Evolutionary conservation across 1,140 invertebrate species (phyloP).

Genomic region (Hydropsyche tenuis): DNA sequence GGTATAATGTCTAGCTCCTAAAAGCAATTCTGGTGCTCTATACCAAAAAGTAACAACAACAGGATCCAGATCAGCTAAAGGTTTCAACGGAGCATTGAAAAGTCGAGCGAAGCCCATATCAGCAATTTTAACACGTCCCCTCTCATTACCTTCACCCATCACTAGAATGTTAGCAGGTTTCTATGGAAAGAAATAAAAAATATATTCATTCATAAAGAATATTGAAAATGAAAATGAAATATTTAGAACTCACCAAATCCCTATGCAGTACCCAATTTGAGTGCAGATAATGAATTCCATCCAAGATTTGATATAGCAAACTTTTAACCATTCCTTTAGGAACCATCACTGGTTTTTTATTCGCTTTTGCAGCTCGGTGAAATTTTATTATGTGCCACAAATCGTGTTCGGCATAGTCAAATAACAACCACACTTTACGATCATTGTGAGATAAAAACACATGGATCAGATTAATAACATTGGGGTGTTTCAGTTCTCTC

Average conservation of each 20-base stretch:
- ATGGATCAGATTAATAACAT: slow-evolving; percentile 96
- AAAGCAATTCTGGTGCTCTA: slow-evolving; percentile 92
- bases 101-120: slow-evolving; percentile 99
- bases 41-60: slow-evolving; percentile 99
- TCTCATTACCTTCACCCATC: slow-evolving; percentile 98
- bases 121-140: slow-evolving; percentile 98
- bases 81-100: slow-evolving; percentile 98
- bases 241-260: slow-evolving; percentile 79
- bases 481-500: slow-evolving; percentile 97
- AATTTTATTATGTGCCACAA: slow-evolving; percentile 99
- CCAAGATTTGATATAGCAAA: slow-evolving; percentile 96
- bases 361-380: slow-evolving; percentile 97
- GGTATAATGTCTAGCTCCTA: slow-evolving; percentile 97
- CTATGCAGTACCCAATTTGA: slow-evolving; percentile 99
- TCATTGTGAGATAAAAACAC: slow-evolving; percentile 98
- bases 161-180: slow-evolving; percentile 99
- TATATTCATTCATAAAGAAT: neutral
- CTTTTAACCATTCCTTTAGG: slow-evolving; percentile 99
- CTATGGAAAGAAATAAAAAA: slow-evolving; percentile 61
- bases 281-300: slow-evolving; percentile 99
- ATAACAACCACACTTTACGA: slow-evolving; percentile 96
- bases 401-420: slow-evolving; percentile 99
- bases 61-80: slow-evolving; percentile 96
- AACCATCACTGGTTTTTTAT: slow-evolving; percentile 95
- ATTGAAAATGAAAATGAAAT: neutral